These are phyloP conservation scores for Saxicola maurus DNA, from an alignment of 2,797 vertebrate genomes.

Conservation along the genomic window DNA sequence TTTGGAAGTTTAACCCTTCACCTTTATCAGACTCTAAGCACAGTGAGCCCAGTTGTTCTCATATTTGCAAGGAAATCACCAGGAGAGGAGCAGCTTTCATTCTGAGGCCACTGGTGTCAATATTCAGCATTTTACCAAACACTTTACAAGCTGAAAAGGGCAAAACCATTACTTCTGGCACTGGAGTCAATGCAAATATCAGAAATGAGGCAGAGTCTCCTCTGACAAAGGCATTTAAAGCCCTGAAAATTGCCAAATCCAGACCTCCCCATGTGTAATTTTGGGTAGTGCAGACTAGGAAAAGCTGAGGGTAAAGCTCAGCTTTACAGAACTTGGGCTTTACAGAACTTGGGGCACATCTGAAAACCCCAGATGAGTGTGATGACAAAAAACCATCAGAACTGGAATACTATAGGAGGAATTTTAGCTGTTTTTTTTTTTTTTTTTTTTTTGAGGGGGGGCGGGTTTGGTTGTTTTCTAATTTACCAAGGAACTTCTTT, in stretches of 20 bases:
- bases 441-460: neutral
- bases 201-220: neutral
- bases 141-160: neutral
- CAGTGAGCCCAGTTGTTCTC: neutral
- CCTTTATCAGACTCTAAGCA: neutral
- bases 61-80: neutral
- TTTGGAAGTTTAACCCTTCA: neutral
- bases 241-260: neutral
- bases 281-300: neutral
- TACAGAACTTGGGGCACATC: neutral
- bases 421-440: neutral
- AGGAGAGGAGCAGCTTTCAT: neutral
- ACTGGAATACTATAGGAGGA: neutral
- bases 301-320: neutral
- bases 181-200: neutral
- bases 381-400: neutral
- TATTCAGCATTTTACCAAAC: neutral
- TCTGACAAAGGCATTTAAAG: neutral
- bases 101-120: neutral
- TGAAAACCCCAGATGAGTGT: rapidly evolving
- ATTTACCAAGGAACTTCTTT: neutral
- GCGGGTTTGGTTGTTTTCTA: neutral
- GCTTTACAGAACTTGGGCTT: neutral
- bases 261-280: neutral
- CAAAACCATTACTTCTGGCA: neutral